phyloP scores from a whole-genome alignment of 2,797 vertebrate species.

The Xiphophorus birchmanni region DNA sequence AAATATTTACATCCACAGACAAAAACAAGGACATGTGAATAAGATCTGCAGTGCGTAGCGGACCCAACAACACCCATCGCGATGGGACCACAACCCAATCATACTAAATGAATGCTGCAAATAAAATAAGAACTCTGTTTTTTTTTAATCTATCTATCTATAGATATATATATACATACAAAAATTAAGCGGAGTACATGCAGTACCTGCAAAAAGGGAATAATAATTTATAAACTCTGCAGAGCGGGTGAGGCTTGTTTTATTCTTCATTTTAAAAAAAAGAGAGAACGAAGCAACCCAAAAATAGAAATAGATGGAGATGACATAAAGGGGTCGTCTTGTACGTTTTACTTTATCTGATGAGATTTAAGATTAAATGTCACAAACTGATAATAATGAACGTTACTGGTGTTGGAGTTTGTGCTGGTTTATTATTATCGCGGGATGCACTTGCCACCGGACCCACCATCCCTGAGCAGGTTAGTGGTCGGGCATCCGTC shows the following conservation, averaged over 20 bases:
- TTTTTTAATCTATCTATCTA: neutral
- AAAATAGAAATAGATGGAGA: constrained; percentile 55
- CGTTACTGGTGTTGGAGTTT: rapidly evolving
- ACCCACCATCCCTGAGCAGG: constrained; percentile 69
- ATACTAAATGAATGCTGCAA: neutral
- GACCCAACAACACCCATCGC: constrained; percentile 31
- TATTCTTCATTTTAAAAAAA: neutral
- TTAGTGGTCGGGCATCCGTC: constrained; percentile 45
- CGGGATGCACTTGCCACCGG: constrained; percentile 64
- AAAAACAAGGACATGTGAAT: constrained; percentile 53
- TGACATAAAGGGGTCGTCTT: constrained; percentile 51
- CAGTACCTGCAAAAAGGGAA: constrained; percentile 4
- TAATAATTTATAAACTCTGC: constrained; percentile 18
- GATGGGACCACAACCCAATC: constrained; percentile 38
- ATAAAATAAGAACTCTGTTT: neutral
- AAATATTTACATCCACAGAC: constrained; percentile 60
- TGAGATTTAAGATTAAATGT: neutral
- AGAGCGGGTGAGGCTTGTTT: constrained; percentile 4
- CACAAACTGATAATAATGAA: rapidly evolving
- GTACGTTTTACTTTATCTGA: constrained; percentile 47
- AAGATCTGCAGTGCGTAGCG: constrained; percentile 83
- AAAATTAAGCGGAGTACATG: neutral
- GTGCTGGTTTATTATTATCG: neutral
- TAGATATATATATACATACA: too few relatives aligned
- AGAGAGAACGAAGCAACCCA: constrained; percentile 11